These are phyloP conservation scores for Dynastes hyllus DNA, from an alignment of 2,888 invertebrate genomes.

Conservation along the genomic window DNA sequence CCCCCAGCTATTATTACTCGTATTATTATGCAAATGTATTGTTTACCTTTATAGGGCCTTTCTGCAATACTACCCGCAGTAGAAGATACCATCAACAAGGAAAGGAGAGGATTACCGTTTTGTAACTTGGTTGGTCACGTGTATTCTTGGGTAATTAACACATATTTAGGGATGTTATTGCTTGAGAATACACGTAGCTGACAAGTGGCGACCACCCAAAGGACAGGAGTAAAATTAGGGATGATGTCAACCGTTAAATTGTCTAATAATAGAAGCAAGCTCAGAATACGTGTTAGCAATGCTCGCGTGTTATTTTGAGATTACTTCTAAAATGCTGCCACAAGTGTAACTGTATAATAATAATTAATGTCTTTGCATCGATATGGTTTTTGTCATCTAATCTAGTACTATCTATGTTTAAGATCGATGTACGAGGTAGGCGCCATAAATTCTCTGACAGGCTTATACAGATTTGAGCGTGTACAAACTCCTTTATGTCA, in stretches of 20 bases:
- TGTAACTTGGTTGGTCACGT: constrained; percentile 91
- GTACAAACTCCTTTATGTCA: too few relatives aligned
- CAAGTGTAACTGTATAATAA: neutral
- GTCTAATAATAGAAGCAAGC: constrained; percentile 3
- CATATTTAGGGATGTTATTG: constrained; percentile 96
- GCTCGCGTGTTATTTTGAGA: constrained; percentile 13
- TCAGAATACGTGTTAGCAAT: constrained; percentile 10
- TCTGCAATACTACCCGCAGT: neutral
- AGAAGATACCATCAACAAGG: constrained; percentile 10
- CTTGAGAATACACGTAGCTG: constrained; percentile 99
- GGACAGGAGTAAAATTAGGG: neutral
- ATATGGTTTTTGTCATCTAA: too few relatives aligned
- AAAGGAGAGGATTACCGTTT: constrained; percentile 36
- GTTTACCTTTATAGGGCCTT: constrained; percentile 30
- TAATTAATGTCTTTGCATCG: too few relatives aligned
- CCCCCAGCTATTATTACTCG: constrained; percentile 31
- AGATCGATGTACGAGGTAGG: too few relatives aligned
- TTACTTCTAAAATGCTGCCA: constrained; percentile 18
- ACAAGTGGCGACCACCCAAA: constrained; percentile 75
- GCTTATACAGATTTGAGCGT: too few relatives aligned
- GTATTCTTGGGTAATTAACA: constrained; percentile 99
- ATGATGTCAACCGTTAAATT: neutral
- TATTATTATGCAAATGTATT: constrained; percentile 41
- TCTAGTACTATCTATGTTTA: too few relatives aligned
- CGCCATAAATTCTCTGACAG: too few relatives aligned